These are phyloP conservation scores for Porites evermanni DNA, from an alignment of 92 coral and sea anemone species.

Conservation along the genomic window DNA sequence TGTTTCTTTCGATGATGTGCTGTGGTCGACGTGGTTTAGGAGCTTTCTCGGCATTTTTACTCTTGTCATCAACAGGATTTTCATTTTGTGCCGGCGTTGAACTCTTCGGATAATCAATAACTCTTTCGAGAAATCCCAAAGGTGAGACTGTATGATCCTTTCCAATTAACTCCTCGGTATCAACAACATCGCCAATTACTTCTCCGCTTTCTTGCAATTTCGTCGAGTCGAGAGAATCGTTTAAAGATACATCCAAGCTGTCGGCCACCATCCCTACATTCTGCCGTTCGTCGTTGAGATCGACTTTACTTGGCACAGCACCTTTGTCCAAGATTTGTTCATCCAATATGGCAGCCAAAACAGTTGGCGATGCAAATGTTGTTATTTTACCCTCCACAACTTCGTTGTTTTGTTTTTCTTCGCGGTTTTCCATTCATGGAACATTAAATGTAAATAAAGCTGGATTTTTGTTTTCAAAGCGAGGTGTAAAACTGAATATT, in stretches of 20 bases:
- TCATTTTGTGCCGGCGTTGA: slow-evolving; percentile 19
- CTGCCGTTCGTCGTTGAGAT: background rate
- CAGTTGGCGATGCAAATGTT: slow-evolving; percentile 65
- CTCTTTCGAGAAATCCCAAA: background rate
- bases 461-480: background rate
- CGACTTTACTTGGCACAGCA: slow-evolving; percentile 5
- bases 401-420: slow-evolving; percentile 11
- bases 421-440: slow-evolving; percentile 17
- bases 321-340: slow-evolving; percentile 16
- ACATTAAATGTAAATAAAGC: background rate
- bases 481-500: background rate
- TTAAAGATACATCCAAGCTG: slow-evolving; percentile 36
- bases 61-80: background rate
- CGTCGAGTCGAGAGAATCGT: slow-evolving; percentile 63
- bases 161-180: background rate
- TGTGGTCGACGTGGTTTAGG: slow-evolving; percentile 29
- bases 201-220: slow-evolving; percentile 5
- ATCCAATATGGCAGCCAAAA: slow-evolving; percentile 84
- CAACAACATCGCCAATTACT: background rate
- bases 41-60: background rate
- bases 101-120: slow-evolving; percentile 22
- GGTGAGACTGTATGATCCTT: background rate
- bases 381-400: slow-evolving; percentile 31
- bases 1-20: slow-evolving; percentile 72
- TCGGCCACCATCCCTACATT: slow-evolving; percentile 13